Conservation (phyloP, 2,113 vertebrate genomes). For the Amphiprion ocellaris region DNA sequence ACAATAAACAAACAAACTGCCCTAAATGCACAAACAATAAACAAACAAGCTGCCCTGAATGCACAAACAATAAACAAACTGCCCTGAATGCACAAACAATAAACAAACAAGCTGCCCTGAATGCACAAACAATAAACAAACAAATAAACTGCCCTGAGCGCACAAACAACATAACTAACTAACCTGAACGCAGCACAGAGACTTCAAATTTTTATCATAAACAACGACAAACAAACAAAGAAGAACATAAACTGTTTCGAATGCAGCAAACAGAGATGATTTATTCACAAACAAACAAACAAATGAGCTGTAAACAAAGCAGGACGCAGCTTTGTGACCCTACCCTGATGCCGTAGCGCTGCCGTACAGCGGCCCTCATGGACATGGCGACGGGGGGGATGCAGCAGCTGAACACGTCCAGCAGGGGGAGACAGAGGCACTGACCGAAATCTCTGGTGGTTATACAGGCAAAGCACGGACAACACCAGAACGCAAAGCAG, state of each 20-base stretch:
- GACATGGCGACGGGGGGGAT: constrained; percentile 60
- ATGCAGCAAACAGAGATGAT: background rate
- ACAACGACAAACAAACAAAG: too few species aligned
- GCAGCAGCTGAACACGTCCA: constrained; percentile 59
- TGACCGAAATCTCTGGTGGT: constrained; percentile 56
- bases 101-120: too few species aligned
- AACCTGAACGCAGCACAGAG: too few species aligned
- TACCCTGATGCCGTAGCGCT: constrained; percentile 57
- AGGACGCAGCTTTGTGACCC: background rate
- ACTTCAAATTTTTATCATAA: too few species aligned
- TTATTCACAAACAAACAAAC: background rate
- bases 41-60: too few species aligned
- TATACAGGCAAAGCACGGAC: constrained; percentile 73
- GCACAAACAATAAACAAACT: too few species aligned
- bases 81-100: too few species aligned
- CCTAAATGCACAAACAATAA: too few species aligned
- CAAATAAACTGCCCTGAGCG: too few species aligned
- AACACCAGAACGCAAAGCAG: constrained; percentile 68
- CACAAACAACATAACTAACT: too few species aligned
- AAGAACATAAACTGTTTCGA: too few species aligned
- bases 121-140: background rate
- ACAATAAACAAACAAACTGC: too few species aligned
- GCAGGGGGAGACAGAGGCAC: constrained; percentile 76
- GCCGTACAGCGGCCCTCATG: constrained; percentile 61
- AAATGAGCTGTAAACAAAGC: background rate